These are phyloP conservation scores for Metaphire vulgaris DNA, from an alignment of 1,140 invertebrate genomes.

Conservation along the genomic window DNA sequence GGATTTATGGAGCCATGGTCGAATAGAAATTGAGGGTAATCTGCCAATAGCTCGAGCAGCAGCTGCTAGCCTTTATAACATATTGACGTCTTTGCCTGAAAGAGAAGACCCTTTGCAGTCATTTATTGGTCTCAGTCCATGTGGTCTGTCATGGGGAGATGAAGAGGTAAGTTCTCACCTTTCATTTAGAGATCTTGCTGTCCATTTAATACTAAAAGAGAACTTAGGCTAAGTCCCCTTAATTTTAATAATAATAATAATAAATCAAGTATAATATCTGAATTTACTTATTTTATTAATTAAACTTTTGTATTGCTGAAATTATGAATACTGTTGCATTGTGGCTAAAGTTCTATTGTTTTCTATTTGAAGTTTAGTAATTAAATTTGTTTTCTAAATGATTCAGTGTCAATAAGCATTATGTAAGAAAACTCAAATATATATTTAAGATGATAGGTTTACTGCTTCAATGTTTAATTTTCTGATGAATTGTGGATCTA, in stretches of 20 bases:
- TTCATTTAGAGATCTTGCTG: background rate
- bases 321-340: no score
- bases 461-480: no score
- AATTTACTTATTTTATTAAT: background rate
- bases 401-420: no score
- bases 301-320: background rate
- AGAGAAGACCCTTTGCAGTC: conserved; percentile 22
- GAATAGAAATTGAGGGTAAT: background rate
- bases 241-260: background rate
- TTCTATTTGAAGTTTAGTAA: no score
- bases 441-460: no score
- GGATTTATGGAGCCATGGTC: background rate
- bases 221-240: background rate
- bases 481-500: no score
- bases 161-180: conserved; percentile 22
- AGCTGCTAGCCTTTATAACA: conserved; percentile 16
- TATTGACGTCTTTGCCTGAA: conserved; percentile 5
- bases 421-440: no score
- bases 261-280: background rate
- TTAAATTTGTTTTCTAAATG: no score
- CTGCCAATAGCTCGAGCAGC: background rate
- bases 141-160: conserved; percentile 41
- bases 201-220: background rate
- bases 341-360: no score
- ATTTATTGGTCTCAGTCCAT: conserved; percentile 46